Evolutionary conservation across 2,888 invertebrate species (phyloP).

Genomic region (Drosophila subsilvestris): DNA sequence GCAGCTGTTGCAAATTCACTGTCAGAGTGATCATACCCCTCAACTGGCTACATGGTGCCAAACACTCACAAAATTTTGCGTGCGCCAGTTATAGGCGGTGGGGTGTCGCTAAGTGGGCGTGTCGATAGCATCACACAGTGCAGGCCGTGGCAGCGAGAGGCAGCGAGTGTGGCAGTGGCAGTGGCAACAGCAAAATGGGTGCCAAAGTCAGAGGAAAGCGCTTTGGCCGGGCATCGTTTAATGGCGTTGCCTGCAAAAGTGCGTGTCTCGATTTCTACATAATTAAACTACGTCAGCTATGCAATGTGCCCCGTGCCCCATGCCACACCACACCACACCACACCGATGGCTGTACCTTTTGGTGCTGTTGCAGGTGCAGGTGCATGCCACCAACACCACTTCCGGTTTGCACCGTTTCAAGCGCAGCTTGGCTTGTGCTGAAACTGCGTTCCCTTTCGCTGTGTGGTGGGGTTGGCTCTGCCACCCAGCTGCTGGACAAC

Average conservation of each 20-base stretch:
- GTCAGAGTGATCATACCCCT: neutral
- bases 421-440: constrained; percentile 27
- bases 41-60: constrained; percentile 3
- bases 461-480: no score
- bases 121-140: constrained; percentile 56
- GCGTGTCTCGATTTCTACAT: constrained; percentile 79
- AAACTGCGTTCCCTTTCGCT: constrained; percentile 10
- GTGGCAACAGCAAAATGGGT: no score
- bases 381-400: constrained; percentile 58
- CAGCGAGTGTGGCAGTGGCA: neutral
- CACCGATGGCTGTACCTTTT: constrained; percentile 1
- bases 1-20: neutral
- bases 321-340: constrained; percentile 20
- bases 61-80: constrained; percentile 59
- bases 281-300: constrained; percentile 71
- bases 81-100: constrained; percentile 53
- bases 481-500: constrained; percentile 38
- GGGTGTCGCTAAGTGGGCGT: constrained; percentile 63
- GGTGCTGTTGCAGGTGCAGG: neutral
- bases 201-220: constrained; percentile 2
- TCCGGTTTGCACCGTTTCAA: constrained; percentile 60
- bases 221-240: constrained; percentile 33
- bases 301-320: neutral
- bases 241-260: constrained; percentile 62
- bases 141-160: constrained; percentile 7